Base-by-base conservation (phyloP, 2,113 vertebrate species). In the Prietella phreatophila region DNA sequence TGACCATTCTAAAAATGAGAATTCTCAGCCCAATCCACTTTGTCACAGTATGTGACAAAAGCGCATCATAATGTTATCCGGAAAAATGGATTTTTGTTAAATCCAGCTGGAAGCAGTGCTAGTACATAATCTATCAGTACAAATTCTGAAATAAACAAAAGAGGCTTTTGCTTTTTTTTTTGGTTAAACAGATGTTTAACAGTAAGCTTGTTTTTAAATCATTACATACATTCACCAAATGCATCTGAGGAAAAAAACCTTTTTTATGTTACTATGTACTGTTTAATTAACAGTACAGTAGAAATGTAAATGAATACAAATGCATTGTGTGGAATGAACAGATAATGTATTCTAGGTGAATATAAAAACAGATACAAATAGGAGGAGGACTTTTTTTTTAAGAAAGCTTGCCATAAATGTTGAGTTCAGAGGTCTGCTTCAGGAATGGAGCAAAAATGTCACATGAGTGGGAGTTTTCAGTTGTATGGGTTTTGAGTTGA, bases 91-190 rank as follows among this genome's bases (percentile, higher is more conserved):
- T 60, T 85, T 85, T 60, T 76, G 33, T 11, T 60, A 42, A 85
- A 76, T 76, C 84, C 84, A 27, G 33, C 55, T 76, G 22, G 71
- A 42, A 85, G 55, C 84, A 19, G 53, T 73, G 50, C 67, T 73
- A 75, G 22, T 75, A 42, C 69, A 85, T 85, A 15, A 75, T 75
- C 50, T 85, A 73, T 85, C 50, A 58, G 36, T 36, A n/a, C 25
- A 85, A 42, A 42, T 76, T 39, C 55, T 19, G 19, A 85, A 75
- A 85, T 11, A 56, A 69, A n/a, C 50, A n/a, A 84, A 55, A 71
- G 60, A 67, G 19, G 5, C 36, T 27, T 17, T 65, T 47, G 36
- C 22, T 47, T 47, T 22, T 19, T 19, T 67, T 22, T 82, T 61
- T 60, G 61, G 2, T 25, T 67, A 20, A n/a, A 30, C 60, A 84